Conservation (phyloP, 1,140 invertebrate species). For the Diabrotica virgifera region DNA sequence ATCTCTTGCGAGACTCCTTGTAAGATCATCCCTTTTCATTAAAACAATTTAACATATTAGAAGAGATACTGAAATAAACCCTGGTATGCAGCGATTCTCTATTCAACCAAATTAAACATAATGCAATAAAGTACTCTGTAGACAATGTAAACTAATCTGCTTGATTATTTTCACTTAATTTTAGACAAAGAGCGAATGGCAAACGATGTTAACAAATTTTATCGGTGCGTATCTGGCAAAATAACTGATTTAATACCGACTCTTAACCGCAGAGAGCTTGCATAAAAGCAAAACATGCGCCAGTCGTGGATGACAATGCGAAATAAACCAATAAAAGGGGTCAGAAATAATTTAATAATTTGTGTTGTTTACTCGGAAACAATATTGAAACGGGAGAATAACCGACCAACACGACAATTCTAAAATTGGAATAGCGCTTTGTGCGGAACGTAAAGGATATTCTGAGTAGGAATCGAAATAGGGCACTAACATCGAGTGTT, state of each 20-base stretch:
- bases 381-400: background rate
- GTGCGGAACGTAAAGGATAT: too few species aligned
- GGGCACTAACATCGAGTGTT: too few species aligned
- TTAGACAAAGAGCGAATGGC: background rate
- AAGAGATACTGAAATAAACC: background rate
- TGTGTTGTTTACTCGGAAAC: background rate
- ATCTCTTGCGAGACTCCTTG: too few species aligned
- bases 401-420: background rate
- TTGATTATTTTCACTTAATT: conserved; percentile 3
- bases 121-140: background rate
- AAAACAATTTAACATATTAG: too few species aligned
- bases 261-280: background rate
- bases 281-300: conserved; percentile 2
- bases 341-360: background rate
- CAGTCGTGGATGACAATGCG: background rate
- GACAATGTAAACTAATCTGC: background rate
- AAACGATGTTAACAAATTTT: background rate
- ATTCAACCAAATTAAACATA: background rate
- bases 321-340: background rate
- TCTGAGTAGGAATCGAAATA: too few species aligned
- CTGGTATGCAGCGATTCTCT: background rate
- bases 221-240: background rate
- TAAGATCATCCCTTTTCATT: too few species aligned
- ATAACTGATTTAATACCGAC: background rate
- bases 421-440: background rate